A percentile compares a stretch with the other conserved stretches of the same genome.
phyloP scores from a whole-genome alignment of 2,797 vertebrate genomes.

The Limnodromus scolopaceus region DNA sequence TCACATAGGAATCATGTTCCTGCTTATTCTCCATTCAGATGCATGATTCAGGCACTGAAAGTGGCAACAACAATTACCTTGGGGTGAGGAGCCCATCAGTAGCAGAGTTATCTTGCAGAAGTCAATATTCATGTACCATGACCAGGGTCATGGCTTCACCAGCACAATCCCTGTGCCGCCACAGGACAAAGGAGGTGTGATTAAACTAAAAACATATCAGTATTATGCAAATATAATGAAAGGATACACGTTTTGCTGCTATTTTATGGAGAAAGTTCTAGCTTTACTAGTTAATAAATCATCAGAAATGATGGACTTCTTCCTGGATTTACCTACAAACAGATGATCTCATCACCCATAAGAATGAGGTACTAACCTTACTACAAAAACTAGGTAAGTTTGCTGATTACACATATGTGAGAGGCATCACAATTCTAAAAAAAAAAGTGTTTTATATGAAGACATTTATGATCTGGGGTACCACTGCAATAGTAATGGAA shows the following conservation, averaged over 20 bases:
- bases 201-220: neutral
- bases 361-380: neutral
- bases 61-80: neutral
- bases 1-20: neutral
- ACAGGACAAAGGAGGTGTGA: neutral
- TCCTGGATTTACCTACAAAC: neutral
- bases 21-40: neutral
- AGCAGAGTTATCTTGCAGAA: neutral
- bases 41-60: neutral
- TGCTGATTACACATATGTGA: neutral
- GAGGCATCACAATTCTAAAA: neutral
- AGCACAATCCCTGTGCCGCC: neutral
- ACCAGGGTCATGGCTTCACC: neutral
- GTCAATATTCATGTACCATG: neutral
- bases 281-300: neutral
- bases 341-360: neutral
- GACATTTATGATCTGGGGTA: neutral
- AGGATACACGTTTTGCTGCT: neutral
- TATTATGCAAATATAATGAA: neutral
- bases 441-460: neutral
- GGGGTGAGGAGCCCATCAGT: neutral
- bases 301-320: neutral
- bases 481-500: neutral
- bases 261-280: neutral
- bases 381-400: neutral